Base-by-base conservation (phyloP, 1,140 invertebrate species). In the Camponotus floridanus region DNA sequence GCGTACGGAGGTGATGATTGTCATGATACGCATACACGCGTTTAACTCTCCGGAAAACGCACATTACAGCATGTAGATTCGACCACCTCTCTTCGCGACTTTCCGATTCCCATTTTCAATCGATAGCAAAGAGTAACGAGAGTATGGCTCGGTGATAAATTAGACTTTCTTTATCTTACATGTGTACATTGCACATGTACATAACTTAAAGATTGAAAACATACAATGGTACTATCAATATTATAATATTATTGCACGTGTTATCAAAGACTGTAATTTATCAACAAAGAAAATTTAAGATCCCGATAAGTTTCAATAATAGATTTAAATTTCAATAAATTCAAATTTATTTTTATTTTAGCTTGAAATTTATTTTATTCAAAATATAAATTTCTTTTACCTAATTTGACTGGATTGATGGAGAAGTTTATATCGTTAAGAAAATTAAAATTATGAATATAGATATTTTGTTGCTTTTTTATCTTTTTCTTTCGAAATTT, bases 1-100 rank as follows among this genome's bases (percentile, higher is more conserved):
- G 74, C 51, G 67, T 79, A 65, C 39, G 67, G 15, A 55, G 48
- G 31, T 65, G 86, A 88, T 88, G 48, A 51, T 51, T 51, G 36
- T 61, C 55, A 39, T 68, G 71, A 87, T 48, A 36, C 33, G 36
- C 21, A 11, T 59, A 57, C 48, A 33, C 64, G 57, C 70, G 48
- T 51, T 15, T 68, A 36, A 39, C 31, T 42, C 26, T 80, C 31
- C 39, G 8, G n/a, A 61, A 55, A 73, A 71, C 36, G 68, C 68
- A n/a, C 68, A 74, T 73, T 74, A 33, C 26, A 48, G 55, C 39
- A 36, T 73, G 68, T 74, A 62, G 42, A 83, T 61, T 61, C 68
- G 68, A 83, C 18, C n/a, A 13, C 36, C 48, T 48, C 62, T 59
- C 48, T 33, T 70, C 62, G 76, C 21, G 9, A 59, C 78, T 42